phyloP scores from a whole-genome alignment of 2,888 invertebrate species.

The Parnassius smintheus region DNA sequence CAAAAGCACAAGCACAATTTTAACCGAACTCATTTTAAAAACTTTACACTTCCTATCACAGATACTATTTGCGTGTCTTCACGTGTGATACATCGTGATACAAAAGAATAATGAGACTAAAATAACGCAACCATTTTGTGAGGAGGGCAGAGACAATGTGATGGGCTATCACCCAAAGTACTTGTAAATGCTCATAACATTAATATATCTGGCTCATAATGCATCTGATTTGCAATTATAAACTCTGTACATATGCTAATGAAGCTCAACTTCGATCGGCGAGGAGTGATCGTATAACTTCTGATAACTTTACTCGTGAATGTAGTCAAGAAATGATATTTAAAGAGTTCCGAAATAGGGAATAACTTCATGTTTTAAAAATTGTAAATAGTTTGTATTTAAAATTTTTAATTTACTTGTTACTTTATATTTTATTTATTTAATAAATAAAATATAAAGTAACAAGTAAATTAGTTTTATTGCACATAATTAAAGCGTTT shows the following conservation, averaged over 20 bases:
- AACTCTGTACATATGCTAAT: not conserved
- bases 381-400: no score
- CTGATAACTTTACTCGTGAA: not conserved
- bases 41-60: not conserved
- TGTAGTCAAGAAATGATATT: not conserved
- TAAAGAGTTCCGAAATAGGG: no score
- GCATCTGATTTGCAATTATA: slow-evolving; percentile 12
- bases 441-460: no score
- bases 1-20: slow-evolving; percentile 1
- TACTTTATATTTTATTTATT: no score
- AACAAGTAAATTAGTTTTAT: no score
- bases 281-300: not conserved
- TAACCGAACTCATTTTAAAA: slow-evolving; percentile 7
- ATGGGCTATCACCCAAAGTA: slow-evolving; percentile 19
- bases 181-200: slow-evolving; percentile 5
- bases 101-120: not conserved
- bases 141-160: slow-evolving; percentile 17
- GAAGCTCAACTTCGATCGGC: not conserved
- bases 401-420: no score
- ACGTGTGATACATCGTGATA: not conserved
- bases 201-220: slow-evolving; percentile 12
- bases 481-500: no score
- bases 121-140: slow-evolving; percentile 16
- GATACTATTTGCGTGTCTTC: not conserved
- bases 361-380: no score